Conservation (phyloP, 92 coral and sea anemone genomes). For the Umimayanthus kanabou region DNA sequence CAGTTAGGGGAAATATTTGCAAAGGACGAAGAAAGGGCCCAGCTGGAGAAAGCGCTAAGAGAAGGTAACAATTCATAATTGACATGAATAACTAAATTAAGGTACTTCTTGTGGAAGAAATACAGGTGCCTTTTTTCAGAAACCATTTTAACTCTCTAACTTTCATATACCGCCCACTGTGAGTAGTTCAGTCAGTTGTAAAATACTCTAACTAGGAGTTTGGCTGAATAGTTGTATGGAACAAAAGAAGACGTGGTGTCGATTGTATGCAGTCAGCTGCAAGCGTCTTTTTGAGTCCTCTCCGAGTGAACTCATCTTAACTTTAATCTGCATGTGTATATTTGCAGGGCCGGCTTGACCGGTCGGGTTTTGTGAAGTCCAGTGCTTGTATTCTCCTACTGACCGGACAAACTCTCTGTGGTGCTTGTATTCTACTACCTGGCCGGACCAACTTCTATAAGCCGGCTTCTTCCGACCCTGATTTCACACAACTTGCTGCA, state of each 20-base stretch:
- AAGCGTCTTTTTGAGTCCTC: background rate
- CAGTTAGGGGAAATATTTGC: conserved; percentile 9
- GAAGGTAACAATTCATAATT: conserved; percentile 18
- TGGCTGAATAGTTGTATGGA: background rate
- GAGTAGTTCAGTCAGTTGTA: background rate
- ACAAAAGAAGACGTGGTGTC: background rate
- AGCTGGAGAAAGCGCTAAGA: conserved; percentile 14
- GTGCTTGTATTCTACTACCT: no score
- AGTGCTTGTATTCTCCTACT: no score
- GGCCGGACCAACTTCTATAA: no score
- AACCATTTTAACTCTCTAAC: background rate
- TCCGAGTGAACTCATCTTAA: background rate
- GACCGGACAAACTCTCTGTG: no score
- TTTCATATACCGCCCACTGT: conserved; percentile 3
- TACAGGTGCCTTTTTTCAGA: background rate
- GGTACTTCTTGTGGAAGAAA: background rate
- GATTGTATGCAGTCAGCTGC: background rate
- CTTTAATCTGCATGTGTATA: background rate
- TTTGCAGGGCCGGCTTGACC: no score
- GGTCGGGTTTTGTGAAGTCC: no score
- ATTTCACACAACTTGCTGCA: background rate
- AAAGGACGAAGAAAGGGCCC: conserved; percentile 3
- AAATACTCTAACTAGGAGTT: background rate
- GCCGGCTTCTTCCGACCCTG: no score
- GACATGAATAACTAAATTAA: background rate